These are phyloP conservation scores for Phalacrocorax pelagicus DNA, from an alignment of 2,113 vertebrate species.

Conservation along the genomic window DNA sequence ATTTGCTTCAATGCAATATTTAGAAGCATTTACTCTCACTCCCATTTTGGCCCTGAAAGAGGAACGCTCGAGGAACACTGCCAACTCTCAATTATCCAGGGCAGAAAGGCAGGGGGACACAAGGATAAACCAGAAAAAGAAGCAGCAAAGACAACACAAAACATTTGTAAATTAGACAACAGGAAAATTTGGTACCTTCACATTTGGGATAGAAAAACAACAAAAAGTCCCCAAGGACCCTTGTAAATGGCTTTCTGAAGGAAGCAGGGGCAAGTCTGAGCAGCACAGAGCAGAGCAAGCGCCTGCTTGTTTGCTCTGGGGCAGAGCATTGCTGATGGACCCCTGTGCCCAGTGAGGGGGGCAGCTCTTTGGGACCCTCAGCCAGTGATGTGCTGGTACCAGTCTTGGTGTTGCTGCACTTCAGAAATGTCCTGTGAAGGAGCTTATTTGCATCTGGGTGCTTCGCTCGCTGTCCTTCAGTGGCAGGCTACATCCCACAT, in stretches of 20 bases:
- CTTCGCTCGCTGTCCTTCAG: rapidly evolving
- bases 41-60: conserved; percentile 42
- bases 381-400: neutral
- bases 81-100: conserved; percentile 39
- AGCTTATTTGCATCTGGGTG: neutral
- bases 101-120: neutral
- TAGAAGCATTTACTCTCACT: conserved; percentile 48
- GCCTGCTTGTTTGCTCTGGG: neutral
- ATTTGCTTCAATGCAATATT: conserved; percentile 10
- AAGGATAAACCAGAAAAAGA: conserved; percentile 10
- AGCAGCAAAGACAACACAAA: neutral
- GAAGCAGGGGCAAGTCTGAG: neutral
- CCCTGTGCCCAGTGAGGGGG: rapidly evolving
- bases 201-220: neutral
- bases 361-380: neutral
- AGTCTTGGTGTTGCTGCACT: neutral
- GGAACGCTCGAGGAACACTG: neutral
- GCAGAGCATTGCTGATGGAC: neutral
- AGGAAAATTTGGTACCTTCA: neutral
- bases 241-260: neutral
- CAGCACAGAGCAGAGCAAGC: neutral
- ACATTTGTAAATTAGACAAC: neutral
- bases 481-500: neutral
- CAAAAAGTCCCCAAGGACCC: neutral
- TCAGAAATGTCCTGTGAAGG: neutral